These are phyloP conservation scores for Neostethus bicornis DNA, from an alignment of 2,797 vertebrate species.

Conservation along the genomic window DNA sequence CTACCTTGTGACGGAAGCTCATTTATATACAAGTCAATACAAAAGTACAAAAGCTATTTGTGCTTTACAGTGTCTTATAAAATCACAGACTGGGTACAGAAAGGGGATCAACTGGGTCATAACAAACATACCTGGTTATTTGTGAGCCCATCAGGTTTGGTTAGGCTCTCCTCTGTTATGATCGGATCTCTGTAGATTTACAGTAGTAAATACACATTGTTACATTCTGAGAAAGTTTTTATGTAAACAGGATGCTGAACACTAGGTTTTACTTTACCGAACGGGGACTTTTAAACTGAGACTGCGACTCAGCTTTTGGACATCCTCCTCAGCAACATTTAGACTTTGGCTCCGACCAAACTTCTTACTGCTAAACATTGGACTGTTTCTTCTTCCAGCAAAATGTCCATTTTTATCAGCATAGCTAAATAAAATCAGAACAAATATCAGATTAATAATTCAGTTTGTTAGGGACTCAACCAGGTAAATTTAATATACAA, in stretches of 20 bases:
- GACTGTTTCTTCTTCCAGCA: conserved; percentile 31
- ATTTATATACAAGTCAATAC: too few relatives aligned
- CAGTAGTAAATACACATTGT: conserved; percentile 5
- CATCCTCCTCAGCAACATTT: conserved; percentile 52
- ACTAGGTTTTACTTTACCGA: conserved; percentile 49
- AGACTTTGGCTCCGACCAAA: conserved; percentile 47
- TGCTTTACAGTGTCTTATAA: too few relatives aligned
- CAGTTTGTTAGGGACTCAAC: conserved; percentile 9
- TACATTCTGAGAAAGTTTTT: too few relatives aligned
- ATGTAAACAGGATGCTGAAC: too few relatives aligned
- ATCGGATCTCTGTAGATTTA: conserved; percentile 69
- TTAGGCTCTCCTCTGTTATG: conserved; percentile 42
- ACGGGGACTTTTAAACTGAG: conserved; percentile 37
- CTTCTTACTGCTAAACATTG: conserved; percentile 19
- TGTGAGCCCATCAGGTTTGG: conserved; percentile 24
- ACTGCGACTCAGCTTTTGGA: conserved; percentile 15
- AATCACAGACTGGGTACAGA: background rate
- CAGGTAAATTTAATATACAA: background rate
- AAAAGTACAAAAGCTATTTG: background rate
- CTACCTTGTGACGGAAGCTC: too few relatives aligned
- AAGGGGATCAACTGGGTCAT: background rate
- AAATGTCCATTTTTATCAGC: background rate
- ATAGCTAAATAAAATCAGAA: conserved; percentile 22
- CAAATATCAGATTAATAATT: conserved; percentile 21
- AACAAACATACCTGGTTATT: conserved; percentile 51